These are phyloP conservation scores for Columba guinea DNA, from an alignment of 2,797 vertebrate species.

Conservation along the genomic window DNA sequence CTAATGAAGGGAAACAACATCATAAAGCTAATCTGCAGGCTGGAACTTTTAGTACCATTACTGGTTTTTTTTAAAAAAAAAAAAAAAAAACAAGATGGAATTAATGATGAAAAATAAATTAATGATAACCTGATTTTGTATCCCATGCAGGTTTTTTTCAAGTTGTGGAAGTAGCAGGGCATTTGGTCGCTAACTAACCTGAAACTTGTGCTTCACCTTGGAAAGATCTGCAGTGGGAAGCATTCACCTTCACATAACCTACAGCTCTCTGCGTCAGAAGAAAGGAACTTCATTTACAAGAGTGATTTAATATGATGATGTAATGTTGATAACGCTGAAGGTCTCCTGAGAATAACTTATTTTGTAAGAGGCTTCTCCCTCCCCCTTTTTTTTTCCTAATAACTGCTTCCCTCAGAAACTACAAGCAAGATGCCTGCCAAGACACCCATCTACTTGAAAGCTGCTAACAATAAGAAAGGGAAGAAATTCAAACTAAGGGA, in stretches of 20 bases:
- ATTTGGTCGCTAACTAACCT: background rate
- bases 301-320: conserved; percentile 37
- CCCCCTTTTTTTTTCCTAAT: background rate
- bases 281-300: background rate
- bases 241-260: background rate
- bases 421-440: conserved; percentile 92
- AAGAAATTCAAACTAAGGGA: conserved; percentile 97
- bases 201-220: background rate
- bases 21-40: conserved; percentile 47
- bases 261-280: background rate
- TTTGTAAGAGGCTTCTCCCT: conserved; percentile 4
- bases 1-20: conserved; percentile 55
- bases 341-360: background rate
- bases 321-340: conserved; percentile 26
- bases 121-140: conserved; percentile 52
- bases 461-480: conserved; percentile 91
- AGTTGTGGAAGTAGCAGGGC: background rate
- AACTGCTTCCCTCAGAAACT: conserved; percentile 11
- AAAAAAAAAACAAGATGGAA: background rate
- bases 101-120: conserved; percentile 9
- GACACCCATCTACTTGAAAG: conserved; percentile 97
- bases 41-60: conserved; percentile 29
- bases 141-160: conserved; percentile 64
- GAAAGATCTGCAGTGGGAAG: background rate
- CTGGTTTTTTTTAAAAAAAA: background rate